Percentiles rank a stretch among this genome's conserved stretches.
These are phyloP conservation scores for Opisthocomus hoazin DNA, from an alignment of 2,113 vertebrate genomes.

Conservation along the genomic window DNA sequence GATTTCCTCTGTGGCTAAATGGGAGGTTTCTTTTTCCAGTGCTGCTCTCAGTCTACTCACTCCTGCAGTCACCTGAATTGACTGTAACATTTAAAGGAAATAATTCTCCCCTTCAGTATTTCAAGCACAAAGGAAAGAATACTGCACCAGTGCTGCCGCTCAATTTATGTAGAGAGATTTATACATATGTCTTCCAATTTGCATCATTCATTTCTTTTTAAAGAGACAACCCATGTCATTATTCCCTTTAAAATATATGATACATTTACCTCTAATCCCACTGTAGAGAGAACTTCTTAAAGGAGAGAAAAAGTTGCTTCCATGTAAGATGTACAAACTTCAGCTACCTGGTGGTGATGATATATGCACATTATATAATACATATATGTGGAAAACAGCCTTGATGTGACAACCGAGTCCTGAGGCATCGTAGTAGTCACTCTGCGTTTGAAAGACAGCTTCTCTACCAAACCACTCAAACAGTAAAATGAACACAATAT, in stretches of 20 bases:
- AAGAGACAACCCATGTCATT: slow-evolving; percentile 15
- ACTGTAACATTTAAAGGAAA: slow-evolving; percentile 38
- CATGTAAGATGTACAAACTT: slow-evolving; percentile 47
- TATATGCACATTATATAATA: slow-evolving; percentile 39
- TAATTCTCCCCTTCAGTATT: background rate
- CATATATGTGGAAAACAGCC: slow-evolving; percentile 51
- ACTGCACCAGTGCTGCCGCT: background rate
- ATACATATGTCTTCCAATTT: background rate
- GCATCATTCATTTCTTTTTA: slow-evolving; percentile 8
- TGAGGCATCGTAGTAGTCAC: slow-evolving; percentile 50
- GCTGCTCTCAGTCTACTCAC: slow-evolving; percentile 14
- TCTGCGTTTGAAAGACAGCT: slow-evolving; percentile 66
- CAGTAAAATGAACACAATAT: slow-evolving; percentile 72
- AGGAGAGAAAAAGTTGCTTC: slow-evolving; percentile 30
- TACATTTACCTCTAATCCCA: background rate
- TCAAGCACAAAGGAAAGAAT: slow-evolving; percentile 17
- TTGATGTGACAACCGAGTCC: slow-evolving; percentile 70
- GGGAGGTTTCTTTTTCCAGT: slow-evolving; percentile 43
- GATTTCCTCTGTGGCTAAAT: slow-evolving; percentile 63
- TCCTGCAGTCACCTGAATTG: slow-evolving; percentile 17
- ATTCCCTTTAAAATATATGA: background rate
- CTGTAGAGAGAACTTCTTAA: background rate
- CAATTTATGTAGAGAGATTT: background rate
- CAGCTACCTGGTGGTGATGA: slow-evolving; percentile 29
- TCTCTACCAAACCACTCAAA: slow-evolving; percentile 67